These are phyloP conservation scores for Diorhabda elongata DNA, from an alignment of 1,140 invertebrate genomes.

Conservation along the genomic window DNA sequence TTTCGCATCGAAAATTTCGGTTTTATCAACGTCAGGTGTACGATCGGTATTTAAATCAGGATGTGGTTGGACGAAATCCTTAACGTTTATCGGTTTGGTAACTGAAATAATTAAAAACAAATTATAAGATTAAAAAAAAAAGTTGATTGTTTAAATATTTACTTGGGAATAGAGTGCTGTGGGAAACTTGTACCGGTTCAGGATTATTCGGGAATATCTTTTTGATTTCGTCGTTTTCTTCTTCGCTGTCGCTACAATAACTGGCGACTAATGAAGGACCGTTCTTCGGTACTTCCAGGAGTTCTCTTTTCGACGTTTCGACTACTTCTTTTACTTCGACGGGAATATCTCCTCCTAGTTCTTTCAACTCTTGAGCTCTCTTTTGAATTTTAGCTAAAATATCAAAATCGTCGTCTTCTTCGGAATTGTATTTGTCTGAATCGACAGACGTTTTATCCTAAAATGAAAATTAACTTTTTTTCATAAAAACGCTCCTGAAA, in stretches of 20 bases:
- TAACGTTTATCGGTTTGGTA: slow-evolving; percentile 39
- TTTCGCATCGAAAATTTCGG: slow-evolving; percentile 39
- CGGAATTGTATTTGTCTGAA: slow-evolving; percentile 24
- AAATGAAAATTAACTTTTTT: no score
- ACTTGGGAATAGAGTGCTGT: slow-evolving; percentile 49
- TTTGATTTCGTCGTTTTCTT: slow-evolving; percentile 40
- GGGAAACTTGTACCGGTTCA: slow-evolving; percentile 21
- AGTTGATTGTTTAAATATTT: neutral
- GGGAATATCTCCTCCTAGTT: slow-evolving; percentile 40
- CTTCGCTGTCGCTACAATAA: slow-evolving; percentile 53
- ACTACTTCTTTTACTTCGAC: slow-evolving; percentile 21
- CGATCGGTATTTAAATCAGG: slow-evolving; percentile 2
- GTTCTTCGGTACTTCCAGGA: slow-evolving; percentile 11
- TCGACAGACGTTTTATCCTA: neutral
- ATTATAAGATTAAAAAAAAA: neutral
- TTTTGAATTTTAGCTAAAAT: slow-evolving; percentile 46
- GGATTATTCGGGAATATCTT: slow-evolving; percentile 30
- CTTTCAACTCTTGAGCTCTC: slow-evolving; percentile 47
- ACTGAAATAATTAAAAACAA: slow-evolving; percentile 17
- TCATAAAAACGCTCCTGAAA: no score
- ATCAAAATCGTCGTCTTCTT: slow-evolving; percentile 45
- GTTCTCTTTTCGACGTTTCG: slow-evolving; percentile 17
- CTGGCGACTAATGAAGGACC: slow-evolving; percentile 50
- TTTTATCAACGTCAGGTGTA: slow-evolving; percentile 25
- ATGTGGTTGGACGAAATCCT: slow-evolving; percentile 28